phyloP scores from a whole-genome alignment of 2,888 invertebrate species.

The Tribolium freemani region DNA sequence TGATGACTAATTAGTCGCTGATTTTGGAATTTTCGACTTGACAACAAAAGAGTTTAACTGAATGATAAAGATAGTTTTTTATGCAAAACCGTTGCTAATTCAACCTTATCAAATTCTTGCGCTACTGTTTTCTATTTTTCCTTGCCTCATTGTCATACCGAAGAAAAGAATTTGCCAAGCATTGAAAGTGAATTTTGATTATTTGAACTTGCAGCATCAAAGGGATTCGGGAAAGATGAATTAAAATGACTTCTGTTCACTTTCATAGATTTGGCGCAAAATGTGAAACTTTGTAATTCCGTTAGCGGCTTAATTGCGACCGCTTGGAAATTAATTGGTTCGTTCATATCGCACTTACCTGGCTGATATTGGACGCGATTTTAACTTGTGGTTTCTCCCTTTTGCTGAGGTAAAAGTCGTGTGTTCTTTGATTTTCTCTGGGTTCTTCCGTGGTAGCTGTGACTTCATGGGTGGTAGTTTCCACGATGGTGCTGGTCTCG shows the following conservation, averaged over 20 bases:
- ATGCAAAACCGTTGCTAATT: constrained; percentile 39
- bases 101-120: constrained; percentile 36
- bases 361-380: constrained; percentile 65
- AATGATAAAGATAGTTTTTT: constrained; percentile 30
- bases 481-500: constrained; percentile 67
- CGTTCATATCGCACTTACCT: constrained; percentile 59
- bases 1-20: constrained; percentile 10
- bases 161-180: constrained; percentile 21
- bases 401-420: constrained; percentile 66
- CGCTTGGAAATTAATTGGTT: neutral
- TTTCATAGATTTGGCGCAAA: neutral
- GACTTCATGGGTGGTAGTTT: constrained; percentile 72
- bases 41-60: neutral
- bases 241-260: neutral
- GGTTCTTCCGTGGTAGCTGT: constrained; percentile 69
- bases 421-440: constrained; percentile 70
- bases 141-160: constrained; percentile 1
- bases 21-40: constrained; percentile 17
- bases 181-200: constrained; percentile 31
- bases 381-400: constrained; percentile 65
- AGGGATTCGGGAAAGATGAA: neutral
- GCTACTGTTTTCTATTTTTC: constrained; percentile 17
- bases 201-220: constrained; percentile 14
- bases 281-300: neutral
- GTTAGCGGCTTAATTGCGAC: neutral